Evolutionary conservation across 2,797 vertebrate genomes (phyloP).

Genomic region (Enteromius fasciolatus): DNA sequence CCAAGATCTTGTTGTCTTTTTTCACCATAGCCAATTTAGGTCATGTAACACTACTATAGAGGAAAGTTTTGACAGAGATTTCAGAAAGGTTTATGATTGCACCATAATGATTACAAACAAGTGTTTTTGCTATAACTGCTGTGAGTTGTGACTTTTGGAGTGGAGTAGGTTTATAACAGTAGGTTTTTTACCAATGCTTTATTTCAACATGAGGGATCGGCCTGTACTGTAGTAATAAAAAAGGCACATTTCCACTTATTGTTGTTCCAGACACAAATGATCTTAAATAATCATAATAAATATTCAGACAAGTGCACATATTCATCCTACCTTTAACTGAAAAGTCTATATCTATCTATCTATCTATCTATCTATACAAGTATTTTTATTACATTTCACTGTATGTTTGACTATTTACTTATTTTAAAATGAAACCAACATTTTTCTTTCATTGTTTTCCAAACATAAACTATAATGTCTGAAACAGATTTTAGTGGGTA

Average conservation of each 20-base stretch:
- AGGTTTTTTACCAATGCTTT: conserved; percentile 16
- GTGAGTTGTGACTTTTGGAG: not conserved
- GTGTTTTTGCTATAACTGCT: not conserved
- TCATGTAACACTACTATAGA: not conserved
- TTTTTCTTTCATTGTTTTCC: not conserved
- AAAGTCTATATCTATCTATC: not conserved
- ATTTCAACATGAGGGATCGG: conserved; percentile 24
- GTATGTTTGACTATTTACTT: not conserved
- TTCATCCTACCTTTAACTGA: not conserved
- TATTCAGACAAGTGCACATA: not conserved
- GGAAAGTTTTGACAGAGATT: not conserved
- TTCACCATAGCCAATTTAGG: not conserved
- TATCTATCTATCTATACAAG: not conserved
- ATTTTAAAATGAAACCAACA: not conserved
- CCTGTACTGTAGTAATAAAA: conserved; percentile 13
- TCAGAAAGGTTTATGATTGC: not conserved
- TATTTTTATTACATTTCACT: not conserved
- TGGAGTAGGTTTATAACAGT: not conserved
- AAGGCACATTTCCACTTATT: not conserved
- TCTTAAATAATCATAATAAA: not conserved
- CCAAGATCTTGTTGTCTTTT: not conserved
- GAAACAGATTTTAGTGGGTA: not conserved
- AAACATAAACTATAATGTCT: not conserved
- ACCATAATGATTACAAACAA: not conserved
- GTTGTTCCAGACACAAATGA: not conserved